These are phyloP conservation scores for Nematopogon swammerdamellus DNA, from an alignment of 2,888 invertebrate genomes.

Conservation along the genomic window DNA sequence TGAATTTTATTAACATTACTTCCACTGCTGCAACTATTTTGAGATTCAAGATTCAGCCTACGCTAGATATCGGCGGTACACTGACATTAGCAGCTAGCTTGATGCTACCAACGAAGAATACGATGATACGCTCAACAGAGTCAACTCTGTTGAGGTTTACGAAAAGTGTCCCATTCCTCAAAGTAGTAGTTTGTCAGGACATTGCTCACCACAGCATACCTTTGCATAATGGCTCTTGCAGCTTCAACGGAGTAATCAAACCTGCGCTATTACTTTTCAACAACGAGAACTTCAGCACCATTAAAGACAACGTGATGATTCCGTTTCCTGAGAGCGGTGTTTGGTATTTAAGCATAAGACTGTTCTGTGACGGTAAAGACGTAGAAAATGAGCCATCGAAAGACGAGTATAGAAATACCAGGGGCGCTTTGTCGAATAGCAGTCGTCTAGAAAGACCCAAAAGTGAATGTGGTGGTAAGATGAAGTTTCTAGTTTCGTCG, in stretches of 20 bases:
- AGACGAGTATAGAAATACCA: too few relatives aligned
- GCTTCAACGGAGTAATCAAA: constrained; percentile 45
- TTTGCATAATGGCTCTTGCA: constrained; percentile 58
- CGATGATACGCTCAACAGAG: constrained; percentile 35
- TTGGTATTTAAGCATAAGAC: constrained; percentile 75
- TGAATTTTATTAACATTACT: constrained; percentile 65
- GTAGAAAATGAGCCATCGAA: too few relatives aligned
- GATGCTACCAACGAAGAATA: constrained; percentile 54
- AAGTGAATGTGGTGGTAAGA: too few relatives aligned
- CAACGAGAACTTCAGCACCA: constrained; percentile 59
- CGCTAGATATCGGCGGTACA: constrained; percentile 78
- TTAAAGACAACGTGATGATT: constrained; percentile 60
- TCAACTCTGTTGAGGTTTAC: constrained; percentile 32
- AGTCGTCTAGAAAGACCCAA: too few relatives aligned
- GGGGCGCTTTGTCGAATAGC: too few relatives aligned
- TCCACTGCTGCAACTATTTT: constrained; percentile 62
- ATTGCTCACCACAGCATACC: constrained; percentile 58
- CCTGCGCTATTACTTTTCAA: constrained; percentile 63
- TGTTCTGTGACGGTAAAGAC: constrained; percentile 71
- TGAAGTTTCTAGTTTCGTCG: too few relatives aligned
- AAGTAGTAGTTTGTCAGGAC: constrained; percentile 61
- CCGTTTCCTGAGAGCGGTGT: constrained; percentile 82
- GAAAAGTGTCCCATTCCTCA: constrained; percentile 46
- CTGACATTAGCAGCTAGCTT: constrained; percentile 68
- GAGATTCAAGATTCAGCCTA: constrained; percentile 66